Conservation (phyloP, 2,888 invertebrate species). For the Cheilosia vulpina region DNA sequence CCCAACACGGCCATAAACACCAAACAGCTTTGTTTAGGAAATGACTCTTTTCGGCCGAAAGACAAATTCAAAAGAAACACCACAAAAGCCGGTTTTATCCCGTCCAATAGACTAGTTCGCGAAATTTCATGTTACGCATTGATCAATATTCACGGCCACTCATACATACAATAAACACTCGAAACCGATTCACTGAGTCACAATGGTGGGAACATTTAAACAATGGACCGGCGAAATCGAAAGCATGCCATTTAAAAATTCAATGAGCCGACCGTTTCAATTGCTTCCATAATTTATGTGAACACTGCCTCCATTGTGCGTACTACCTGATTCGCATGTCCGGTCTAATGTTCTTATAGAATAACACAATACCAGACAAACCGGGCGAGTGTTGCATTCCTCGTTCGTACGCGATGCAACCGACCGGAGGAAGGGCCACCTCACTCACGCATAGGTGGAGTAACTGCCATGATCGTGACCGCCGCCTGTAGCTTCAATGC, state of each 20-base stretch:
- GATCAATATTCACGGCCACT: slow-evolving; percentile 53
- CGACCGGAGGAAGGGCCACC: slow-evolving; percentile 15
- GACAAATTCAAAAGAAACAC: slow-evolving; percentile 28
- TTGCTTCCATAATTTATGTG: slow-evolving; percentile 26
- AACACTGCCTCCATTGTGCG: slow-evolving; percentile 13
- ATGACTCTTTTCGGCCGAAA: slow-evolving; percentile 1
- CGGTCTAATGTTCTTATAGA: slow-evolving; percentile 41
- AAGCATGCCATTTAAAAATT: slow-evolving; percentile 35
- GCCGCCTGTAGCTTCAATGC: slow-evolving; percentile 53
- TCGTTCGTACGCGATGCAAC: background rate
- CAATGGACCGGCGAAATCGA: slow-evolving; percentile 43
- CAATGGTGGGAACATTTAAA: slow-evolving; percentile 21
- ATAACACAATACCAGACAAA: slow-evolving; percentile 30
- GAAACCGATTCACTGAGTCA: slow-evolving; percentile 1
- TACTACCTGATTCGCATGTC: slow-evolving; percentile 38
- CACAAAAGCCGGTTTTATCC: slow-evolving; percentile 42
- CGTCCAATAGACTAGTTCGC: slow-evolving; percentile 2
- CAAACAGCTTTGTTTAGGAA: slow-evolving; percentile 22
- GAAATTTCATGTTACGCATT: slow-evolving; percentile 35
- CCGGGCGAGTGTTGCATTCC: slow-evolving; percentile 6
- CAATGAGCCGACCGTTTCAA: slow-evolving; percentile 5
- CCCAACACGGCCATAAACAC: background rate
- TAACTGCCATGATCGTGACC: slow-evolving; percentile 46
- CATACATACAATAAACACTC: slow-evolving; percentile 25
- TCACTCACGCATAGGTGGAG: slow-evolving; percentile 21